These are phyloP conservation scores for Drosophila sulfurigaster DNA, from an alignment of 1,140 invertebrate species.

Conservation along the genomic window DNA sequence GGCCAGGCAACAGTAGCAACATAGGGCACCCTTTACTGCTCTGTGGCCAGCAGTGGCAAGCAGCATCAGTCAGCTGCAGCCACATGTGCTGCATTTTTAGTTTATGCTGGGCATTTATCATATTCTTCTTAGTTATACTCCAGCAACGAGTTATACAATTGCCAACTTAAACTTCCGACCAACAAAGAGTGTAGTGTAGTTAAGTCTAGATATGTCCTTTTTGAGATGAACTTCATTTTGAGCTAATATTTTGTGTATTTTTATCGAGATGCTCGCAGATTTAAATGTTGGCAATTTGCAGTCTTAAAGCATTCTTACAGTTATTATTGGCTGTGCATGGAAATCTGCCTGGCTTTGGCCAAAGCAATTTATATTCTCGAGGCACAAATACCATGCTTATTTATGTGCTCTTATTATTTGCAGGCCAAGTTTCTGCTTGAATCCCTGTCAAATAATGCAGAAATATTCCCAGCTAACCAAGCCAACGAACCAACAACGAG, in stretches of 20 bases:
- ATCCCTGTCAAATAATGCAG: slow-evolving; percentile 74
- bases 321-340: slow-evolving; percentile 30
- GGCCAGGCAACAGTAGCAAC: slow-evolving; percentile 18
- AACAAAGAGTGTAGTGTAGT: too few relatives aligned
- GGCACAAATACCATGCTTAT: slow-evolving; percentile 51
- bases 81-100: slow-evolving; percentile 63
- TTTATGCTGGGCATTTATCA: slow-evolving; percentile 67
- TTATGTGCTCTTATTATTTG: slow-evolving; percentile 53
- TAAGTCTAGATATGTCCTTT: too few relatives aligned
- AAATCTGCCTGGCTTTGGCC: slow-evolving; percentile 22
- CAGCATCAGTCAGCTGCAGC: slow-evolving; percentile 21
- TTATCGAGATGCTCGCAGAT: slow-evolving; percentile 1
- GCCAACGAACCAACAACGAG: slow-evolving; percentile 11
- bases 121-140: slow-evolving; percentile 30
- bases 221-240: neutral
- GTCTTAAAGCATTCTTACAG: slow-evolving; percentile 23
- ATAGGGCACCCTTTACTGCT: slow-evolving; percentile 16
- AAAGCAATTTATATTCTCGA: slow-evolving; percentile 47
- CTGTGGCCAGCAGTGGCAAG: slow-evolving; percentile 17
- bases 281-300: slow-evolving; percentile 18
- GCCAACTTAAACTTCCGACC: neutral
- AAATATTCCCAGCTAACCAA: slow-evolving; percentile 59
- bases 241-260: slow-evolving; percentile 3
- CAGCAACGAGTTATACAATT: neutral
- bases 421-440: slow-evolving; percentile 58